phyloP scores from a whole-genome alignment of 2,888 invertebrate species.

The Xanthia icteritia region DNA sequence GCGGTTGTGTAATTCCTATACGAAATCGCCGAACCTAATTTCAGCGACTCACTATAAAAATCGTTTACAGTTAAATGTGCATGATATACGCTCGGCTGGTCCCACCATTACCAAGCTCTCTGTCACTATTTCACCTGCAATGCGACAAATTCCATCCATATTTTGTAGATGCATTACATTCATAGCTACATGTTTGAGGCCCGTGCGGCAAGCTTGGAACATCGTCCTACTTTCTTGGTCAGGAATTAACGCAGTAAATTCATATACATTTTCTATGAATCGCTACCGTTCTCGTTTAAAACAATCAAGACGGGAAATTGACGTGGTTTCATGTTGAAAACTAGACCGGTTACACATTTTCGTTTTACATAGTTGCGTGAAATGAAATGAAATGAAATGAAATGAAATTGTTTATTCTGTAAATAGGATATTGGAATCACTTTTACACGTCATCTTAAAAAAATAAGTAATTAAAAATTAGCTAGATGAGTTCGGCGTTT shows the following conservation, averaged over 20 bases:
- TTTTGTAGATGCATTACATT: conserved; percentile 10
- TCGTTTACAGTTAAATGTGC: neutral
- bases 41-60: neutral
- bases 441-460: no score
- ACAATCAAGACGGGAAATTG: conserved; percentile 46
- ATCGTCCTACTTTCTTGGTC: conserved; percentile 44
- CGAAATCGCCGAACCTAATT: no score
- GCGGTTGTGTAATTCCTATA: no score
- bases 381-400: no score
- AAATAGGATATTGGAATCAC: no score
- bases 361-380: conserved; percentile 11
- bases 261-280: conserved; percentile 48
- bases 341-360: conserved; percentile 10
- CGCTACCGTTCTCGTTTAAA: conserved; percentile 45
- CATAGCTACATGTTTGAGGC: neutral
- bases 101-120: neutral
- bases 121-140: conserved; percentile 26
- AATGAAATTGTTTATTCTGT: no score
- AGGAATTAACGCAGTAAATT: conserved; percentile 38
- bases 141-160: conserved; percentile 16
- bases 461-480: no score
- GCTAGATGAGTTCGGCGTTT: no score
- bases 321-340: conserved; percentile 24
- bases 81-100: neutral
- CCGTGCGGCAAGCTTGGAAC: conserved; percentile 27